Percentiles rank a stretch among this genome's conserved stretches.
Conservation (phyloP, 2,888 invertebrate species). For the Mythimna loreyi region DNA sequence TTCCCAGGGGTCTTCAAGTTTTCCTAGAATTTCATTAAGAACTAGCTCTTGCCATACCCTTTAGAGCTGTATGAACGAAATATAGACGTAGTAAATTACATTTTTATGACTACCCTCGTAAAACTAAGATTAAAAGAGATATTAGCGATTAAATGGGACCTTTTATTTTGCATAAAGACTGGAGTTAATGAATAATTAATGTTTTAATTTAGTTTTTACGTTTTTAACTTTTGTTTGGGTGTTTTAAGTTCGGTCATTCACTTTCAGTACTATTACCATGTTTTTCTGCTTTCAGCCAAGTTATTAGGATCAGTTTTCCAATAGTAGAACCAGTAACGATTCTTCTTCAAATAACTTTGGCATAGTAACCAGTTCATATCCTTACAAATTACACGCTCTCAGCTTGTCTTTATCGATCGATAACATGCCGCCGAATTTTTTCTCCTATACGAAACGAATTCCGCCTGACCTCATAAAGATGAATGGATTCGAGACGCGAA, state of each 20-base stretch:
- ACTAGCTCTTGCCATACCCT: constrained; percentile 28
- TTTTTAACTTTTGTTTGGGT: constrained; percentile 6
- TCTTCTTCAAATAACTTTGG: neutral
- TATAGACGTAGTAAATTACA: constrained; percentile 38
- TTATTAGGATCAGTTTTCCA: neutral
- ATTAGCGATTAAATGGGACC: constrained; percentile 33
- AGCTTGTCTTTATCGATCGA: constrained; percentile 17
- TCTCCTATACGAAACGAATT: neutral
- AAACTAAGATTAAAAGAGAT: constrained; percentile 52
- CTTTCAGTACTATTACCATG: neutral
- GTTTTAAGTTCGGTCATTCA: constrained; percentile 15
- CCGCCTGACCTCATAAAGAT: constrained; percentile 28
- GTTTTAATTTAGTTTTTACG: constrained; percentile 18
- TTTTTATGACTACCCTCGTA: constrained; percentile 51
- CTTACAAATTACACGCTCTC: constrained; percentile 9
- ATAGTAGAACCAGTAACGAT: neutral
- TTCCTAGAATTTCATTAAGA: constrained; percentile 61
- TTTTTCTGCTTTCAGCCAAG: neutral
- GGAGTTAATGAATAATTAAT: constrained; percentile 27
- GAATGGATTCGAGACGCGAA: constrained; percentile 5
- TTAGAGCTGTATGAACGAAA: constrained; percentile 40
- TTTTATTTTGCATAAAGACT: constrained; percentile 39
- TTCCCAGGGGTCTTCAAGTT: constrained; percentile 54
- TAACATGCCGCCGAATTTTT: constrained; percentile 10
- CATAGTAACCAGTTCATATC: neutral